Percentiles rank a stretch among this genome's conserved stretches.
phyloP scores from a whole-genome alignment of 2,797 vertebrate genomes.

The Erethizon dorsatum region DNA sequence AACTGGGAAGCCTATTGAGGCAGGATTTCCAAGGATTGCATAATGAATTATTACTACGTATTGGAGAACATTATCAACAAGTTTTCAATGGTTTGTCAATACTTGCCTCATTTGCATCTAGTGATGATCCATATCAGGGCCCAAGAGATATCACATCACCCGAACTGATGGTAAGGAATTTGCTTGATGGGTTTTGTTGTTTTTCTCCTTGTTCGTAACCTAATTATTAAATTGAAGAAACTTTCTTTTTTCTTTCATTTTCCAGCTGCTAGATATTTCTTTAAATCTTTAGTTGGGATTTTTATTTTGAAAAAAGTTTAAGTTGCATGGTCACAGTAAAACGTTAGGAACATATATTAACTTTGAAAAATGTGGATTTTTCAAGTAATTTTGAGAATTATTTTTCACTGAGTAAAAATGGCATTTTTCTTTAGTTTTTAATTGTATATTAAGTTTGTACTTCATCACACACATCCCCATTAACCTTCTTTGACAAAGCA shows the following conservation, averaged over 20 bases:
- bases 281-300: conserved; percentile 48
- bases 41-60: conserved; percentile 96
- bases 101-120: conserved; percentile 96
- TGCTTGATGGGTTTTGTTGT: background rate
- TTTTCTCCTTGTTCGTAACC: conserved; percentile 54
- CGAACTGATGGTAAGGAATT: conserved; percentile 94
- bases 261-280: conserved; percentile 33
- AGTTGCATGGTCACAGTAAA: conserved; percentile 17
- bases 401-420: conserved; percentile 46
- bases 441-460: conserved; percentile 40
- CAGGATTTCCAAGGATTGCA: conserved; percentile 99
- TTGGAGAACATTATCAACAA: conserved; percentile 98
- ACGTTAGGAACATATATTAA: background rate
- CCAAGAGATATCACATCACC: conserved; percentile 95
- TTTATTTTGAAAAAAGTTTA: conserved; percentile 62
- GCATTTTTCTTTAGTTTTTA: conserved; percentile 48
- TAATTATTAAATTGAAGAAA: conserved; percentile 55
- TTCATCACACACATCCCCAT: background rate
- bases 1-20: conserved; percentile 96
- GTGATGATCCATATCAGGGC: conserved; percentile 96
- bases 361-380: conserved; percentile 52
- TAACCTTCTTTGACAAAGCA: background rate
- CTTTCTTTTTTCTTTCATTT: background rate
- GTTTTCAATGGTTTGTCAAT: conserved; percentile 99
- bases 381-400: conserved; percentile 36